Conservation (phyloP, 2,797 vertebrate species). For the Tangara arthus region DNA sequence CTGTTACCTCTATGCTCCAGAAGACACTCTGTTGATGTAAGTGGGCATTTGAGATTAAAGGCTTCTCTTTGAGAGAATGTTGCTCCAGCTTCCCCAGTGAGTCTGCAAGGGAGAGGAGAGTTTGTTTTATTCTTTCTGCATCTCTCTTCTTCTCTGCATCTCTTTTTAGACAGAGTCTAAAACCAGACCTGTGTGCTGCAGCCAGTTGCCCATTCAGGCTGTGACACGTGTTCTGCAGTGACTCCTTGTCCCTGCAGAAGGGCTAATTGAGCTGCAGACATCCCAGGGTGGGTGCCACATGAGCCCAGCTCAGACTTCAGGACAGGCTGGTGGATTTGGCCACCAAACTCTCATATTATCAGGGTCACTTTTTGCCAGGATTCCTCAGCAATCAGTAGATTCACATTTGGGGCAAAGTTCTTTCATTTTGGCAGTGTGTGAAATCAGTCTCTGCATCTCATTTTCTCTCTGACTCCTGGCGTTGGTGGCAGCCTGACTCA, state of each 20-base stretch:
- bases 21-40: background rate
- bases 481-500: background rate
- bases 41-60: background rate
- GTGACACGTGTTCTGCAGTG: background rate
- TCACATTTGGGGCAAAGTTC: background rate
- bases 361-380: background rate
- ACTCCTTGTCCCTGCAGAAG: constrained; percentile 3
- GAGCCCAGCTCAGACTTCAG: background rate
- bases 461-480: background rate
- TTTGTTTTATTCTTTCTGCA: background rate
- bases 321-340: background rate
- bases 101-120: background rate
- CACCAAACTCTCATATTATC: background rate
- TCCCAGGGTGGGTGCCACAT: background rate
- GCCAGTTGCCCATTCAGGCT: background rate
- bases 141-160: background rate
- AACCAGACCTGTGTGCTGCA: background rate
- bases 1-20: background rate
- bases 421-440: background rate
- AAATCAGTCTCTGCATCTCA: background rate
- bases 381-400: background rate
- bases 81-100: background rate
- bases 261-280: background rate
- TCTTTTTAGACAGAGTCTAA: background rate
- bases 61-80: background rate